phyloP scores from a whole-genome alignment of 2,888 invertebrate species.

The Melangyna quadrimaculata region DNA sequence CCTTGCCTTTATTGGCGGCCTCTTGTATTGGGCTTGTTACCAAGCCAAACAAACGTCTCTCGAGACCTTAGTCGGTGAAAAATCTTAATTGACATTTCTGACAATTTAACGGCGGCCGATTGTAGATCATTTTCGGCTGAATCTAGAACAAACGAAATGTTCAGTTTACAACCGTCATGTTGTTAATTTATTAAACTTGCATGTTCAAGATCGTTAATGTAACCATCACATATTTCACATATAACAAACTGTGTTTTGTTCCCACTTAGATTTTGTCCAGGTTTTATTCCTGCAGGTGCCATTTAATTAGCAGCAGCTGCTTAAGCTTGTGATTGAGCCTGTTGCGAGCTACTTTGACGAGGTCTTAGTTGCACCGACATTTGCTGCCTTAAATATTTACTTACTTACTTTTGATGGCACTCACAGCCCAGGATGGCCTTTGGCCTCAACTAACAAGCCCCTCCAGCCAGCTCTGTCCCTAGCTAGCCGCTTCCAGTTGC shows the following conservation, averaged over 20 bases:
- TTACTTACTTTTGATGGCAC: too few relatives aligned
- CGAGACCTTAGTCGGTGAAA: too few relatives aligned
- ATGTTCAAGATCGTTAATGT: slow-evolving; percentile 96
- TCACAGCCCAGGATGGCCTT: too few relatives aligned
- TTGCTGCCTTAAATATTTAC: too few relatives aligned
- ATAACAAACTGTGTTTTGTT: slow-evolving; percentile 93
- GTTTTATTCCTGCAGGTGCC: slow-evolving; percentile 81
- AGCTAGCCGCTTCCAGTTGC: too few relatives aligned
- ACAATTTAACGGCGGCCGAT: slow-evolving; percentile 95
- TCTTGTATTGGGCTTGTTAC: slow-evolving; percentile 98
- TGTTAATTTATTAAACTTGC: background rate
- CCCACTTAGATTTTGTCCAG: slow-evolving; percentile 79
- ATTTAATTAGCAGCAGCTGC: slow-evolving; percentile 79
- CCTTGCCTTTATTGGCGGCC: slow-evolving; percentile 96
- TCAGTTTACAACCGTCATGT: background rate
- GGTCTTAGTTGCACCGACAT: slow-evolving; percentile 81
- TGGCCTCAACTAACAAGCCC: too few relatives aligned
- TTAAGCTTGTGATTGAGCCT: slow-evolving; percentile 81
- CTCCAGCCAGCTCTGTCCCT: too few relatives aligned
- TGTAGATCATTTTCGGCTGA: slow-evolving; percentile 97
- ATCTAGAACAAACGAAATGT: slow-evolving; percentile 82
- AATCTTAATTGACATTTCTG: too few relatives aligned
- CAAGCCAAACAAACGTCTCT: slow-evolving; percentile 94
- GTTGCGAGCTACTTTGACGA: slow-evolving; percentile 82
- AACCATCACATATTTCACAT: slow-evolving; percentile 98